These are phyloP conservation scores for Calonectris borealis DNA, from an alignment of 2,113 vertebrate species.

Conservation along the genomic window DNA sequence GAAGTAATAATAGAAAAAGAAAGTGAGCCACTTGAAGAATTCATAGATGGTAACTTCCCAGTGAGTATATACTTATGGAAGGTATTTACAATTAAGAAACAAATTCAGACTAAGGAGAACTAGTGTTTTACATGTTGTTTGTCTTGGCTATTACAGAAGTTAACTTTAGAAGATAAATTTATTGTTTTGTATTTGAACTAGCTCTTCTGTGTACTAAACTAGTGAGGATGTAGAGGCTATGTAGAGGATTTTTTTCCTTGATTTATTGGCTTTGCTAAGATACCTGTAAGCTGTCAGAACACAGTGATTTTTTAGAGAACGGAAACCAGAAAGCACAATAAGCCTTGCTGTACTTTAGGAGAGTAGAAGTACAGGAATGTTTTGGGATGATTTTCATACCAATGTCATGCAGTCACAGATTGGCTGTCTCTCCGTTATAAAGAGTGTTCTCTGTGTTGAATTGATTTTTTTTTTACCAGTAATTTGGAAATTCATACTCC, in stretches of 20 bases:
- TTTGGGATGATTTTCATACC: neutral
- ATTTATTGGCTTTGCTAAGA: neutral
- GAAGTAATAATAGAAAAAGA: conserved; percentile 75
- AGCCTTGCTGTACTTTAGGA: neutral
- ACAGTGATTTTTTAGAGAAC: neutral
- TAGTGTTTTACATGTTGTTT: neutral
- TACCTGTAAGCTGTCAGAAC: neutral
- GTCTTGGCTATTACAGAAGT: neutral
- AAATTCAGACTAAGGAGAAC: neutral
- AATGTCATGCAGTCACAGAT: neutral
- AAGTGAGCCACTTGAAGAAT: conserved; percentile 73
- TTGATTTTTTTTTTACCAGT: neutral
- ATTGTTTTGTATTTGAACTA: neutral
- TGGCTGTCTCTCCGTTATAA: neutral
- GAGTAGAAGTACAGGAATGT: neutral
- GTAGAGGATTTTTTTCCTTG: neutral
- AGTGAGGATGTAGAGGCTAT: neutral
- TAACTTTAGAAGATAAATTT: neutral
- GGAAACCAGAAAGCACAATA: neutral
- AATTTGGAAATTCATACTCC: neutral
- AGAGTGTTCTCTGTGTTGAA: neutral
- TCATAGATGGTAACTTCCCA: conserved; percentile 82
- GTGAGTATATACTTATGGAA: conserved; percentile 71
- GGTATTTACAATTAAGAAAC: neutral
- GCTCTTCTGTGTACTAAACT: neutral